A percentile compares a stretch with the other conserved stretches of the same genome.
These are phyloP conservation scores for Phoxinus phoxinus DNA, from an alignment of 2,113 vertebrate species.

Conservation along the genomic window DNA sequence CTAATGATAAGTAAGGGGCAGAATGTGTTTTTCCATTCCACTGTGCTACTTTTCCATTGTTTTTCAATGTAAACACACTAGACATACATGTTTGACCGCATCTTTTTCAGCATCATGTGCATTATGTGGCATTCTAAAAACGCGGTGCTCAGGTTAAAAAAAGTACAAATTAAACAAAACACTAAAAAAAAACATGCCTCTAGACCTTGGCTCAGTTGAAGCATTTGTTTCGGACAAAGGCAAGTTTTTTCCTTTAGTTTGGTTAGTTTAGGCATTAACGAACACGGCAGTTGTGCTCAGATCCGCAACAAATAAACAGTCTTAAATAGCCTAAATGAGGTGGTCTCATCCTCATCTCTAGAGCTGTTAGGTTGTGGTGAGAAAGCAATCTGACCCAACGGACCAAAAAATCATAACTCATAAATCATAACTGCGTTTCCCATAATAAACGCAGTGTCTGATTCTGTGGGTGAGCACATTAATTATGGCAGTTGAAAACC, in stretches of 20 bases:
- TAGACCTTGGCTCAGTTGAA: neutral
- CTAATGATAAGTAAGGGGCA: neutral
- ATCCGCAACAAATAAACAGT: neutral
- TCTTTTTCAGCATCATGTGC: too few relatives aligned
- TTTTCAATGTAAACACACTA: too few relatives aligned
- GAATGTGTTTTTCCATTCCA: too few relatives aligned
- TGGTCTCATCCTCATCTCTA: neutral
- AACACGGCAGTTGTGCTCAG: neutral
- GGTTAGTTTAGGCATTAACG: neutral
- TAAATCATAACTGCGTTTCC: too few relatives aligned
- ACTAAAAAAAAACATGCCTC: too few relatives aligned
- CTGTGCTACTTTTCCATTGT: too few relatives aligned
- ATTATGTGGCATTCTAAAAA: too few relatives aligned
- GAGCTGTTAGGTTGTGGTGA: neutral
- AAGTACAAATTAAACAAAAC: too few relatives aligned
- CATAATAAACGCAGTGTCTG: neutral
- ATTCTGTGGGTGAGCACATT: neutral
- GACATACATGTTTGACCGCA: too few relatives aligned
- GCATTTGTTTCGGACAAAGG: neutral
- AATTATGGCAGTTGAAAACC: too few relatives aligned
- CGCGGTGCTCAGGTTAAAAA: too few relatives aligned
- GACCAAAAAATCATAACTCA: neutral
- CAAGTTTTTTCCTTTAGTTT: neutral
- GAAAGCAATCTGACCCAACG: neutral
- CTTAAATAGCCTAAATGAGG: neutral